A percentile compares a stretch with the other conserved stretches of the same genome.
These are phyloP conservation scores for Spisula subtruncata DNA, from an alignment of 2,888 invertebrate species.

Conservation along the genomic window DNA sequence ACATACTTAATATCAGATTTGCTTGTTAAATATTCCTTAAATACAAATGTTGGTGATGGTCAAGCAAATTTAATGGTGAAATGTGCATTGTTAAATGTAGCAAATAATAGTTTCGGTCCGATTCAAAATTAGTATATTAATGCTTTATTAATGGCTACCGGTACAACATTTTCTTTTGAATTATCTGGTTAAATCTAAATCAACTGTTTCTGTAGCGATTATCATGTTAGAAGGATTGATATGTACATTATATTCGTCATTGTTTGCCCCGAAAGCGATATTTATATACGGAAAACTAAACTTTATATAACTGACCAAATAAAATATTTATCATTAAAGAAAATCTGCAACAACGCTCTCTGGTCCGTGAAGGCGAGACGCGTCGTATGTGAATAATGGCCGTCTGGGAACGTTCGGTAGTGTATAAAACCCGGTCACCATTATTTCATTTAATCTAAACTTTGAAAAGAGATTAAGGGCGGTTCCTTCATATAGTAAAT, in stretches of 20 bases:
- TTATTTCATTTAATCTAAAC: slow-evolving; percentile 18
- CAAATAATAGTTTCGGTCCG: no score
- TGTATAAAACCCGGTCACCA: slow-evolving; percentile 25
- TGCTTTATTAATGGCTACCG: slow-evolving; percentile 1
- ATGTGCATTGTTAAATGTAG: no score
- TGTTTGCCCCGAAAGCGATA: background rate
- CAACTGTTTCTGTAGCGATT: background rate
- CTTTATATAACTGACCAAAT: slow-evolving; percentile 17
- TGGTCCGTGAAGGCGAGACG: background rate
- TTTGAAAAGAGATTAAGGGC: slow-evolving; percentile 41
- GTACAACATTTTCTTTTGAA: background rate
- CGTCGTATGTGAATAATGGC: background rate
- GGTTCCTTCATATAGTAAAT: slow-evolving; percentile 25
- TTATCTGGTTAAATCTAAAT: background rate
- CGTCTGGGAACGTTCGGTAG: slow-evolving; percentile 24
- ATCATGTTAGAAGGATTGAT: background rate
- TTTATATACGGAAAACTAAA: background rate
- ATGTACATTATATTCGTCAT: background rate
- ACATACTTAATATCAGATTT: no score
- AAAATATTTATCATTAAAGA: background rate
- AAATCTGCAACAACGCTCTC: background rate
- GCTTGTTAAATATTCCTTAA: no score
- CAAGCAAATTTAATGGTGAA: no score
- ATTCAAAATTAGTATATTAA: background rate
- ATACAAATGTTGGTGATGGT: no score